Conservation (phyloP, 2,888 invertebrate species). For the Agrypnus murinus region DNA sequence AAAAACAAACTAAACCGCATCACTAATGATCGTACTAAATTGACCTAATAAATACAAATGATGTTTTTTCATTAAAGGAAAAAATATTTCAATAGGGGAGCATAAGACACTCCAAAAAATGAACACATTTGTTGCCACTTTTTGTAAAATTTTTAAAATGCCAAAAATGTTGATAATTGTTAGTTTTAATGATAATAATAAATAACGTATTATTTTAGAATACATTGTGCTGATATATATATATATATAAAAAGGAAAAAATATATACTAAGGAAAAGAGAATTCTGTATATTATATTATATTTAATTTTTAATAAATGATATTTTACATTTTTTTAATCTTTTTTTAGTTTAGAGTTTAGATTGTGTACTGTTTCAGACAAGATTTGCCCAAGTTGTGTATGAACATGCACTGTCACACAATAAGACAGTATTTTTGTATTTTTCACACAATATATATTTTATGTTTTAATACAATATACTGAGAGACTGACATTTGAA, state of each 20-base stretch:
- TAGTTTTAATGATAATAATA: constrained; percentile 56
- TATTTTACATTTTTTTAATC: constrained; percentile 58
- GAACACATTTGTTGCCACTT: constrained; percentile 44
- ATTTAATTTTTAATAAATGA: constrained; percentile 63
- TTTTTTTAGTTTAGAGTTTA: not conserved
- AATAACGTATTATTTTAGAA: constrained; percentile 60
- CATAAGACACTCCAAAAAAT: constrained; percentile 38
- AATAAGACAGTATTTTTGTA: too few relatives aligned
- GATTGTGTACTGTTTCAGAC: too few relatives aligned
- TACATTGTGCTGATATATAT: constrained; percentile 57
- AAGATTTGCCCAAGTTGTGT: too few relatives aligned
- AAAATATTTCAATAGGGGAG: constrained; percentile 50
- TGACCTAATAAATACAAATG: not conserved
- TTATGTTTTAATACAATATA: too few relatives aligned
- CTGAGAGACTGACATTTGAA: too few relatives aligned
- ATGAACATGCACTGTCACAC: too few relatives aligned
- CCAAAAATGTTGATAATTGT: constrained; percentile 65
- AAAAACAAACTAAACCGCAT: too few relatives aligned
- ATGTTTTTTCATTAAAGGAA: not conserved
- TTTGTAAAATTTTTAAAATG: constrained; percentile 62
- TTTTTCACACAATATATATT: too few relatives aligned
- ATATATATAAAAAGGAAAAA: too few relatives aligned
- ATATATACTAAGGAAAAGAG: constrained; percentile 45
- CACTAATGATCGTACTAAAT: too few relatives aligned
- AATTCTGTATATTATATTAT: constrained; percentile 50